Conservation (phyloP, 2,888 invertebrate species). For the Sialis fuliginosa region DNA sequence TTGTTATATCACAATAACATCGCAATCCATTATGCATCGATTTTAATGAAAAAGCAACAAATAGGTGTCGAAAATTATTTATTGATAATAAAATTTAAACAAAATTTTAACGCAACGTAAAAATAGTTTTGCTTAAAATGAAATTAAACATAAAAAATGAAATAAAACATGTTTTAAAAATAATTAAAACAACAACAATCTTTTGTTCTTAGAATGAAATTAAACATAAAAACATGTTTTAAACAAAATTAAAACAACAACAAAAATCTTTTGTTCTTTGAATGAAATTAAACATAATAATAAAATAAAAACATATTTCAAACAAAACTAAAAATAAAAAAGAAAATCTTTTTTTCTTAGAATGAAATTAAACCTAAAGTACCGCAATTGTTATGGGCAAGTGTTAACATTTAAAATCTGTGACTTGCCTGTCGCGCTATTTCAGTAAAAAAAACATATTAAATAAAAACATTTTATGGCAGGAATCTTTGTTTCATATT, state of each 20-base stretch:
- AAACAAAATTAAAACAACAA: not conserved
- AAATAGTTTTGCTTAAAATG: too few relatives aligned
- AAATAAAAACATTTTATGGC: conserved; percentile 9
- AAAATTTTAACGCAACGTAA: not conserved
- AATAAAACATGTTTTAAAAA: too few relatives aligned
- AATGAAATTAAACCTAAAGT: not conserved
- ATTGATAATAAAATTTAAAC: not conserved
- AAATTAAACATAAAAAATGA: too few relatives aligned
- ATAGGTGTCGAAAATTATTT: not conserved
- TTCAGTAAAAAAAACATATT: not conserved
- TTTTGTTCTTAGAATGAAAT: not conserved
- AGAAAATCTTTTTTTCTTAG: not conserved
- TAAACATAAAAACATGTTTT: not conserved
- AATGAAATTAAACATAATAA: conserved; percentile 3
- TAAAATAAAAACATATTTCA: not conserved
- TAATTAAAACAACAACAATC: too few relatives aligned
- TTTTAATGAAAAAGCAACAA: not conserved
- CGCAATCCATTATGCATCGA: too few relatives aligned
- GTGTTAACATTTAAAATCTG: not conserved
- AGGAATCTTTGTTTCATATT: conserved; percentile 13
- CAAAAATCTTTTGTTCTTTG: not conserved
- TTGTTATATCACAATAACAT: too few relatives aligned
- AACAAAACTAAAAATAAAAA: not conserved
- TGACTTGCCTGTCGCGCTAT: not conserved
- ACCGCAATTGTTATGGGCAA: not conserved